These are phyloP conservation scores for Furnarius figulus DNA, from an alignment of 2,113 vertebrate species.

Conservation along the genomic window DNA sequence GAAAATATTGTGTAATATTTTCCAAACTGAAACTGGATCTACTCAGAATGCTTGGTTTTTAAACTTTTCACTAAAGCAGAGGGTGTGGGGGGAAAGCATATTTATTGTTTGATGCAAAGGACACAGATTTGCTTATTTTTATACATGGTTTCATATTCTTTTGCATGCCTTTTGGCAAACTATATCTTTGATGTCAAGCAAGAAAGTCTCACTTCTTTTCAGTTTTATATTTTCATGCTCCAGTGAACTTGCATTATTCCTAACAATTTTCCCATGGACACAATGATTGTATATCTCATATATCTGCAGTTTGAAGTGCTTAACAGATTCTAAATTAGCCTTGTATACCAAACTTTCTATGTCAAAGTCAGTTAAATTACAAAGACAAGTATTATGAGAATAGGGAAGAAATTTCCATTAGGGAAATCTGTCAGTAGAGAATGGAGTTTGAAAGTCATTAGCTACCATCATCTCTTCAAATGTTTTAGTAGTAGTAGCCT, in stretches of 20 bases:
- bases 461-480: neutral
- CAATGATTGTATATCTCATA: neutral
- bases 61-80: neutral
- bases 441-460: neutral
- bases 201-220: neutral
- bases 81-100: fast-evolving
- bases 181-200: neutral
- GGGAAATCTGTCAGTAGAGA: neutral
- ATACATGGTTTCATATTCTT: neutral
- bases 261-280: neutral
- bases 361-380: neutral
- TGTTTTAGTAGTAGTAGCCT: neutral
- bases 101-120: neutral
- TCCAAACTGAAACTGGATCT: neutral
- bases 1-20: conserved; percentile 12
- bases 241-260: neutral
- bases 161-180: neutral
- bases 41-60: neutral
- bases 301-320: neutral
- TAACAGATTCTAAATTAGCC: neutral
- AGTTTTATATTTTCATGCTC: neutral
- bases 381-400: neutral
- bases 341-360: neutral
- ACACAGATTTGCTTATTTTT: neutral
- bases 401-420: neutral